Evolutionary conservation across 2,888 invertebrate species (phyloP).

Genomic region (Sesia apiformis): DNA sequence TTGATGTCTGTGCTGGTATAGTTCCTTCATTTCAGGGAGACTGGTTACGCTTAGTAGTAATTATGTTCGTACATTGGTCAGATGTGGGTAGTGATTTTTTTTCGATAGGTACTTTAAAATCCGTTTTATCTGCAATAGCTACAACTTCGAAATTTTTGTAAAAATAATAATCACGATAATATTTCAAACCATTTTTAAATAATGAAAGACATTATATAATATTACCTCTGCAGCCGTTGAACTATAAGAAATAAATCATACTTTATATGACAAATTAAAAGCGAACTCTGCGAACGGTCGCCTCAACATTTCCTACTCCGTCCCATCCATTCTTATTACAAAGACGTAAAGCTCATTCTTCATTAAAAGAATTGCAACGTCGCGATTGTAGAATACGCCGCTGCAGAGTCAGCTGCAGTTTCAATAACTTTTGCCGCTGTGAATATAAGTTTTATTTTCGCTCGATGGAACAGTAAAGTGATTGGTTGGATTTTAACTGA

Average conservation of each 20-base stretch:
- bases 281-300: conserved; percentile 3
- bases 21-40: no score
- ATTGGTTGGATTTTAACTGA: background rate
- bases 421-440: background rate
- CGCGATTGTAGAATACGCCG: background rate
- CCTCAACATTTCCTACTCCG: background rate
- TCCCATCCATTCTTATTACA: background rate
- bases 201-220: background rate
- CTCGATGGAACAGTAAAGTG: background rate
- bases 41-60: no score
- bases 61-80: no score
- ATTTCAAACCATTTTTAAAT: background rate
- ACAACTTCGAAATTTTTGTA: no score
- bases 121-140: no score
- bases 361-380: background rate
- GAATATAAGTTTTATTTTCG: background rate
- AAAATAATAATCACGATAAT: background rate
- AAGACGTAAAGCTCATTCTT: background rate
- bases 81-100: no score
- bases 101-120: no score
- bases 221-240: conserved; percentile 1
- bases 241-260: conserved; percentile 5
- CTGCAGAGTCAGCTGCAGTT: conserved; percentile 2
- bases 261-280: conserved; percentile 11
- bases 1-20: no score